Percentiles rank a stretch among this genome's conserved stretches.
phyloP scores from a whole-genome alignment of 2,888 invertebrate genomes.

The Cryptops parisi region DNA sequence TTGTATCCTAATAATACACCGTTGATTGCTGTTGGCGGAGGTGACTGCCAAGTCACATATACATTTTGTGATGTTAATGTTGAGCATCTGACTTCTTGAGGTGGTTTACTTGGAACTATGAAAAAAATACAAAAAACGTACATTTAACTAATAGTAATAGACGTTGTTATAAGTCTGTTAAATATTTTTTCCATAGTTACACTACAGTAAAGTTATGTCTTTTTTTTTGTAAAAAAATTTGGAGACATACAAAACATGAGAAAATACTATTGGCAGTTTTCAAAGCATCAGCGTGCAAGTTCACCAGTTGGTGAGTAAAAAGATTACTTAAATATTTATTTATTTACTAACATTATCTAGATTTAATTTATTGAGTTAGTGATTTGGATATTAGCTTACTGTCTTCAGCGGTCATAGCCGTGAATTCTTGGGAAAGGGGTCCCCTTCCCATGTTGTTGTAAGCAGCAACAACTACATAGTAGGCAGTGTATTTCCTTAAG shows the following conservation, averaged over 20 bases:
- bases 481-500: slow-evolving; percentile 30
- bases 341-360: slow-evolving; percentile 4
- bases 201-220: no score
- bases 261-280: no score
- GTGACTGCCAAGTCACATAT: slow-evolving; percentile 65
- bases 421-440: slow-evolving; percentile 27
- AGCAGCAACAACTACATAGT: slow-evolving; percentile 29
- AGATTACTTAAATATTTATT: neutral
- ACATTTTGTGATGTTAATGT: slow-evolving; percentile 58
- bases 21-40: slow-evolving; percentile 49
- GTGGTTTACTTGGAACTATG: slow-evolving; percentile 59
- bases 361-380: neutral
- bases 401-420: slow-evolving; percentile 30
- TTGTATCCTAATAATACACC: slow-evolving; percentile 33
- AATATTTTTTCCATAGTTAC: no score
- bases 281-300: no score
- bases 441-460: slow-evolving; percentile 30
- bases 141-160: neutral
- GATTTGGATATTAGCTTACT: slow-evolving; percentile 26
- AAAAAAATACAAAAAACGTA: neutral
- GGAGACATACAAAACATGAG: no score
- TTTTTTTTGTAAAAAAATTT: no score
- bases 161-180: no score
- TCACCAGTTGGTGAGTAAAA: neutral
- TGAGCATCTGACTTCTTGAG: slow-evolving; percentile 58